Evolutionary conservation across 2,797 vertebrate species (phyloP), one percentile per base, ranked within the genome.

Genomic region (Enteromius anoplus): DNA sequence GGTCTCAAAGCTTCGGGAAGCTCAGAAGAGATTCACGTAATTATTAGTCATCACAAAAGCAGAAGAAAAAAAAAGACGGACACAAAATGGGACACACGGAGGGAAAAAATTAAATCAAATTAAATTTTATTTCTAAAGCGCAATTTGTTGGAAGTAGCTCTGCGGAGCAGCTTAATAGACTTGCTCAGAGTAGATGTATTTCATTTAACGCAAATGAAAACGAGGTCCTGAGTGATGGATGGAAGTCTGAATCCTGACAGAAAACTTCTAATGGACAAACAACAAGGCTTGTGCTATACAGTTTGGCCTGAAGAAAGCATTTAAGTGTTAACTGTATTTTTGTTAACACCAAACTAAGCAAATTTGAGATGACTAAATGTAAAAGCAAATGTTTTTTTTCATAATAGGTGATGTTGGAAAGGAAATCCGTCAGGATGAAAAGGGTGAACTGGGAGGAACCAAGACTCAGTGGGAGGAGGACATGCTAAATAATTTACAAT

Each of bases 171-270:
- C 29, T 66, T 51, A 51, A 66, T 34, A 78, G 64, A 69, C 32
- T 69, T 11, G 17, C 53, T 47, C 10, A 55, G 32, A 69, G 66
- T 53, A 70, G 51, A 60, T n/a, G 51, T 1, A n/a, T 69, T 80
- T 80, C 29, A 80, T 80, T n/a, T 80, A 10, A 70, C 15, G 12
- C 9, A 58, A 70, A 71, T 70, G 34, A 70, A 69, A 70, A 69
- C 37, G 29, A 78, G 58, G 60, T 11, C 2, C 5, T 21, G 32
- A 19, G 32, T 42, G 65, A 69, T n/a, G 5, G 29, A 40, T 53
- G 49, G 69, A 40, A 53, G 53, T 47, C 11, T 19, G 21, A 32
- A 1, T 49, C n/a, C n/a, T 23, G 2, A 32, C 34, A 81, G 10
- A 32, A 62, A 19, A 40, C 15, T 29, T 76, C 2, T 4, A 14